Evolutionary conservation across 2,797 vertebrate genomes (phyloP).

Genomic region (Helarctos malayanus): DNA sequence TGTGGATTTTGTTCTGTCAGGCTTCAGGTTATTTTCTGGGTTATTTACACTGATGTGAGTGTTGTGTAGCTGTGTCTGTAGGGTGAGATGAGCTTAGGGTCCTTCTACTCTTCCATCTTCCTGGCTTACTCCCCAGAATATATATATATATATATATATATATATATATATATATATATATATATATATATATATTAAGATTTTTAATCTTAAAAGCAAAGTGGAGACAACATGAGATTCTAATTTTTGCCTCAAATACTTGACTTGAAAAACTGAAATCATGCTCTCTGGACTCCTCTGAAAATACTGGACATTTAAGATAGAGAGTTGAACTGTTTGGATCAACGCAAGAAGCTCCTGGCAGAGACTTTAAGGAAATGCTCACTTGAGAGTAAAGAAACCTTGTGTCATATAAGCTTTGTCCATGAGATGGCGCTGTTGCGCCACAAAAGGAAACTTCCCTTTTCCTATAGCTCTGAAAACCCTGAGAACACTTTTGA

Average conservation of each 20-base stretch:
- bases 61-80: background rate
- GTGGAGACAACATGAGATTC: background rate
- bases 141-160: background rate
- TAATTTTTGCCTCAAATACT: background rate
- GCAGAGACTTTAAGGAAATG: background rate
- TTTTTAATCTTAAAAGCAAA: background rate
- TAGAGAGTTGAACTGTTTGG: background rate
- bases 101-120: background rate
- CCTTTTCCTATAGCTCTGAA: background rate
- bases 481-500: background rate
- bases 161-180: background rate
- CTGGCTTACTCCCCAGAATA: background rate
- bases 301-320: background rate
- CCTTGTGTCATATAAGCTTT: constrained; percentile 62
- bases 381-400: background rate
- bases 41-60: background rate
- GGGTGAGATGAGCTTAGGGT: background rate
- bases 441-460: constrained; percentile 82
- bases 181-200: background rate
- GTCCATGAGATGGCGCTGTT: constrained; percentile 89
- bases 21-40: background rate
- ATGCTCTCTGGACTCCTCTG: background rate
- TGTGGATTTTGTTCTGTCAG: background rate
- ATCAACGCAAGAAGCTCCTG: too few species aligned
- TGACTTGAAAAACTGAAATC: background rate